These are phyloP conservation scores for Ceraclea dissimilis DNA, from an alignment of 2,888 invertebrate genomes.

Conservation along the genomic window DNA sequence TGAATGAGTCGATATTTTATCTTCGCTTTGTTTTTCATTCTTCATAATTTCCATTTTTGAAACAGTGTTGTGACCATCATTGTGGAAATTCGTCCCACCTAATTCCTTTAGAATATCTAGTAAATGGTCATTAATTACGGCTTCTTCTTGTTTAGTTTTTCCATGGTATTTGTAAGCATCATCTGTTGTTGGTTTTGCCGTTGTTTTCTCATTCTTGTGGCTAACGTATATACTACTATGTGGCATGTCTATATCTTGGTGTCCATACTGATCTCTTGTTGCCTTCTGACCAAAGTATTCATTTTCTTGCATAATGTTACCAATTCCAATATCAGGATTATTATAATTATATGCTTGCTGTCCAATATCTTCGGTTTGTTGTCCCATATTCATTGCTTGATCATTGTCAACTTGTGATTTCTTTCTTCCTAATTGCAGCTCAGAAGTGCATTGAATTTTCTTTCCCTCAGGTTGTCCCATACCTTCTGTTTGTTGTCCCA, in stretches of 20 bases:
- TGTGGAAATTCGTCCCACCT: background rate
- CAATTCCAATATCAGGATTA: background rate
- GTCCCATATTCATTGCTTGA: constrained; percentile 16
- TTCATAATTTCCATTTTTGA: constrained; percentile 9
- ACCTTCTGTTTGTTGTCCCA: background rate
- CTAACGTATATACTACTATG: background rate
- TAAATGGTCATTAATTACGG: constrained; percentile 4
- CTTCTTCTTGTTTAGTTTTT: background rate
- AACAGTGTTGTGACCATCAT: constrained; percentile 7
- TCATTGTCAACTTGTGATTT: constrained; percentile 23
- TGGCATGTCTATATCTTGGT: background rate
- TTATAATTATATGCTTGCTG: constrained; percentile 26
- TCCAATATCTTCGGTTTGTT: constrained; percentile 21
- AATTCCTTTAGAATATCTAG: constrained; percentile 4
- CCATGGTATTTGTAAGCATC: background rate
- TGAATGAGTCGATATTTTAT: too few relatives aligned
- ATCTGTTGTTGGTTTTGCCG: background rate
- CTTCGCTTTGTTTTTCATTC: background rate
- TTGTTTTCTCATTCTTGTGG: background rate
- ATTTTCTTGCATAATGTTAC: constrained; percentile 3
- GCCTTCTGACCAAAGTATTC: constrained; percentile 10
- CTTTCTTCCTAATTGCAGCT: too few relatives aligned
- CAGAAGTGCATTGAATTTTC: background rate
- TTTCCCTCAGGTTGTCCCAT: constrained; percentile 12
- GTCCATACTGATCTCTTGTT: constrained; percentile 3